Evolutionary conservation across 2,797 vertebrate species (phyloP).

Genomic region (Chrosomus eos): DNA sequence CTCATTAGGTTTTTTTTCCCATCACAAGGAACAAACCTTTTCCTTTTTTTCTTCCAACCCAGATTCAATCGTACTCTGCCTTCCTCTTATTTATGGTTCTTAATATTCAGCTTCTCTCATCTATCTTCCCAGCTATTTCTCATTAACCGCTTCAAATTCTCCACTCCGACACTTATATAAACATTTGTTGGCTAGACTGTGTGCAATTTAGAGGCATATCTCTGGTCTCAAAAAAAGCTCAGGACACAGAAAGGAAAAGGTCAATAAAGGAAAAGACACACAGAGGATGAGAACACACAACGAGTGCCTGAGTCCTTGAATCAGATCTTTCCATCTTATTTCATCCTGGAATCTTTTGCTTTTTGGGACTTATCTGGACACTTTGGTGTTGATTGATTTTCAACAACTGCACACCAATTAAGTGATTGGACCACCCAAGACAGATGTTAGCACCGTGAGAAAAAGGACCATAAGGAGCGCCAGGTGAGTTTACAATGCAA

Average conservation of each 20-base stretch:
- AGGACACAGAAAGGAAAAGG: neutral
- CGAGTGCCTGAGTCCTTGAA: neutral
- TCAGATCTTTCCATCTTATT: neutral
- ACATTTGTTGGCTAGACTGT: constrained; percentile 43
- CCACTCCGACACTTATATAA: constrained; percentile 22
- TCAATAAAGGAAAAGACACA: neutral
- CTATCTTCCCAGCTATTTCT: constrained; percentile 56
- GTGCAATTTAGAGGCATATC: constrained; percentile 41
- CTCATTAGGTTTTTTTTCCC: neutral
- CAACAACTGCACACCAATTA: neutral
- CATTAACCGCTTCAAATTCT: constrained; percentile 56
- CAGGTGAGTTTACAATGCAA: neutral
- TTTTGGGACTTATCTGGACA: neutral
- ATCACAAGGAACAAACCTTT: constrained; percentile 32
- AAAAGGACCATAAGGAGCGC: neutral
- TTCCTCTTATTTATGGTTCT: constrained; percentile 58
- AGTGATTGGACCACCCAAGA: neutral
- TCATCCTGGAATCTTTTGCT: neutral
- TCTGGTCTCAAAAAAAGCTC: constrained; percentile 25
- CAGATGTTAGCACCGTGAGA: neutral
- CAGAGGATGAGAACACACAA: too few species aligned
- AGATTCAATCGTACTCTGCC: constrained; percentile 21
- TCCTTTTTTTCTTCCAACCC: constrained; percentile 18
- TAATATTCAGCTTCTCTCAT: constrained; percentile 47
- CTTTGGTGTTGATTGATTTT: neutral